Base-by-base conservation (phyloP, 2,113 vertebrate species). In the Sturnus vulgaris region DNA sequence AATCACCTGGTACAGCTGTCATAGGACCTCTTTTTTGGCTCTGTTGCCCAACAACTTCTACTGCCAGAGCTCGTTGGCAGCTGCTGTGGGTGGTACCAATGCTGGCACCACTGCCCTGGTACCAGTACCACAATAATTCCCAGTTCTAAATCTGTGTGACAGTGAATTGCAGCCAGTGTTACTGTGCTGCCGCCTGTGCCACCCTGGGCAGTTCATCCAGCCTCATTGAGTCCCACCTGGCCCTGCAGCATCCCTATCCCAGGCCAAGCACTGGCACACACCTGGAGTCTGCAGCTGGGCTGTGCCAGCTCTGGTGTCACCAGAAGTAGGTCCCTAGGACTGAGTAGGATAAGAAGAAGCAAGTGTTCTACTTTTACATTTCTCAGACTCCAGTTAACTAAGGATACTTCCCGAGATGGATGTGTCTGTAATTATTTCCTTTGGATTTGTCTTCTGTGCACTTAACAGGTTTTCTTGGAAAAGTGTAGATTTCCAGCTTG, bases 211-310 rank as follows among this genome's bases (percentile, higher is more conserved):
- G 12, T 15, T 11, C 42, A 31, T 11, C 20, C 1, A 0, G 40
- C 23, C 22, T 88, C 2, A 3, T 40, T 5, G 17, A 31, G 57
- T 50, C 37, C 39, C 1, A 0, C 30, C 18, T 59, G 73, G 21
- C 28, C 35, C 47, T 28, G 35, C 42, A 57, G 31, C 49, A 19
- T 8, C 57, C 33, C 40, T 77, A n/a, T 14, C 19, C 21, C 55
- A 44, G 39, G 69, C 27, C 15, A 19, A 28, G 60, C 2, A 1
- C n/a, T 1, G 1, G 42, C 60, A 42, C 16, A 1, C 7, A 5
- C 4, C 42, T 50, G 88, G 20, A 13, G 46, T 19, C 69, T 17
- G 27, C 37, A 1, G 28, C 56, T 30, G 8, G 12, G 21, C 73
- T 79, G 25, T 7, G 4, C n/a, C 59, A 59, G 16, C 22, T 28